Conservation (phyloP, 2,888 invertebrate genomes). For the Cheiracanthium punctorium region DNA sequence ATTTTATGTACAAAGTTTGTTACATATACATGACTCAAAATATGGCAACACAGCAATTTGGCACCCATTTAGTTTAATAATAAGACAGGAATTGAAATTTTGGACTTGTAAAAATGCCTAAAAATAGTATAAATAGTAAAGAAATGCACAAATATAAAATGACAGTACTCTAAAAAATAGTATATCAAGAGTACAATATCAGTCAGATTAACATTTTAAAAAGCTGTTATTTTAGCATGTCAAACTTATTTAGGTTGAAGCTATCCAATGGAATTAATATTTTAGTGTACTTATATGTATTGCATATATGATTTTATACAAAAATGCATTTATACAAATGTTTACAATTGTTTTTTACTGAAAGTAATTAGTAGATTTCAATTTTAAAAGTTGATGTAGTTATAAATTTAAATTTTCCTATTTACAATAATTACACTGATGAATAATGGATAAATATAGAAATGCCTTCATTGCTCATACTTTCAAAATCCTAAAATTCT, state of each 20-base stretch:
- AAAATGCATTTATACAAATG: no score
- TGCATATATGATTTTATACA: no score
- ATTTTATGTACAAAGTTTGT: conserved; percentile 64
- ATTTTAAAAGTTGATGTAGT: no score
- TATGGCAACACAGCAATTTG: conserved; percentile 58
- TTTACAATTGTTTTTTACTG: no score
- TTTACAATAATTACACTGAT: no score
- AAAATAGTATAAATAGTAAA: background rate
- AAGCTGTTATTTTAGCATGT: background rate
- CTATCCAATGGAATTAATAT: no score
- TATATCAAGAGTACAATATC: background rate
- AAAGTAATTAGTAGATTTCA: no score
- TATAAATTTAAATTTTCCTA: no score
- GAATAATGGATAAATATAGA: no score
- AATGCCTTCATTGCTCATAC: no score
- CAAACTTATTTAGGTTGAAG: background rate
- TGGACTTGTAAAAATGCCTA: background rate
- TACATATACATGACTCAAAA: conserved; percentile 69
- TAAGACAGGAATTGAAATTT: background rate
- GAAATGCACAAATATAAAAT: background rate
- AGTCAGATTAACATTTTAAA: background rate
- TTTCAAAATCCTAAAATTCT: no score
- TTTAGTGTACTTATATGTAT: no score
- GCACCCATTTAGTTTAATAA: conserved; percentile 53
- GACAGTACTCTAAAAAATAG: background rate